Conservation (phyloP, 2,797 vertebrate genomes). For the Gorsachius magnificus region DNA sequence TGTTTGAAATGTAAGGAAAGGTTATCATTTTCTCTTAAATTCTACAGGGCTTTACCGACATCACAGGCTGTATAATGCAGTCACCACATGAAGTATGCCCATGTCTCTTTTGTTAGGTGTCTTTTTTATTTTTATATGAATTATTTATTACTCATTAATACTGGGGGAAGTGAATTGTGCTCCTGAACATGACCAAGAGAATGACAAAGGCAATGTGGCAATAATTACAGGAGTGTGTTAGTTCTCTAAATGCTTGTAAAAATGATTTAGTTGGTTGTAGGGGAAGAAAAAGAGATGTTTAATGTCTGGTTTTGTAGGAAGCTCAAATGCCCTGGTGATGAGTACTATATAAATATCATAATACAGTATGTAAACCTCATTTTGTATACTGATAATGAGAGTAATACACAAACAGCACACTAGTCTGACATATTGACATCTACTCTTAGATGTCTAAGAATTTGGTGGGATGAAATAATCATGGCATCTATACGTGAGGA, state of each 20-base stretch:
- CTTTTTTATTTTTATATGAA: constrained; percentile 48
- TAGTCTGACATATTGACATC: not conserved
- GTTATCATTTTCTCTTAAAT: constrained; percentile 19
- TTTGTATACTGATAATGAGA: not conserved
- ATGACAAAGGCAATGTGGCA: not conserved
- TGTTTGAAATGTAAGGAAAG: constrained; percentile 12
- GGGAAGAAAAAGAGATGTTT: not conserved
- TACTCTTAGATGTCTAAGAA: not conserved
- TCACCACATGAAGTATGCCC: not conserved
- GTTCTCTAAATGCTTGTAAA: constrained; percentile 30
- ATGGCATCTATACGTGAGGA: not conserved
- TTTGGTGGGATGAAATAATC: not conserved
- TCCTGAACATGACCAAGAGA: constrained; percentile 33
- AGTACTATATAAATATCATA: not conserved
- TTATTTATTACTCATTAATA: constrained; percentile 63
- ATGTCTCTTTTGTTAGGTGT: constrained; percentile 22
- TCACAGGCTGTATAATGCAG: constrained; percentile 11
- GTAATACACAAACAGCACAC: not conserved
- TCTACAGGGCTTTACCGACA: not conserved
- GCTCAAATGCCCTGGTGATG: not conserved
- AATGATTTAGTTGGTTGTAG: not conserved
- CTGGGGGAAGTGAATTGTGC: not conserved
- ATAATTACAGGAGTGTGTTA: constrained; percentile 28
- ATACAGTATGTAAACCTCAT: not conserved
- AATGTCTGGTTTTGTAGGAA: not conserved